A percentile compares a stretch with the other conserved stretches of the same genome.
These are phyloP conservation scores for Chloropsis cyanopogon DNA, from an alignment of 2,113 vertebrate genomes.

Conservation along the genomic window DNA sequence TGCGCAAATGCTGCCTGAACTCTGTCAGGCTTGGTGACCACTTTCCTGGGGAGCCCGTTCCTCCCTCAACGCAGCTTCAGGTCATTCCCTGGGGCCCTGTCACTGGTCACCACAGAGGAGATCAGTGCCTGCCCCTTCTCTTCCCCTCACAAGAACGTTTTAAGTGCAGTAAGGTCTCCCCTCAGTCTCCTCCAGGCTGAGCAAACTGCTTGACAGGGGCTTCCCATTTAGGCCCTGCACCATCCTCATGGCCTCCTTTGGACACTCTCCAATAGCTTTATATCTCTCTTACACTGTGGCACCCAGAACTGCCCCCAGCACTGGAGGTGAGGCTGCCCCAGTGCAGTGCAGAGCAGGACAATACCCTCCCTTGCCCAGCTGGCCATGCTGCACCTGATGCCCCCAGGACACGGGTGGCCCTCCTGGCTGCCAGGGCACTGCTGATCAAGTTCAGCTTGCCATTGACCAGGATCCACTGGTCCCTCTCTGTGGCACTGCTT, in stretches of 20 bases:
- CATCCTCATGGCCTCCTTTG: rapidly evolving
- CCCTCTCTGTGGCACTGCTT: neutral
- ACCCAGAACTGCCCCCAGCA: neutral
- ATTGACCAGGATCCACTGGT: rapidly evolving
- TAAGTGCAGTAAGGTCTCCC: neutral
- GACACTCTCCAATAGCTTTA: neutral
- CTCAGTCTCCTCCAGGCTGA: neutral
- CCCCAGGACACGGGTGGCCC: neutral
- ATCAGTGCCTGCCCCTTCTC: neutral
- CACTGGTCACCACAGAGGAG: neutral
- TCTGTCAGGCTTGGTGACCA: neutral
- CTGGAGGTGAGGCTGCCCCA: neutral
- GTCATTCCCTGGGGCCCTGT: rapidly evolving
- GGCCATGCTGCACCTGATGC: neutral
- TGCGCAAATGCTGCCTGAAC: neutral
- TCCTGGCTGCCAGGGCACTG: neutral
- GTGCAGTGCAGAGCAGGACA: neutral
- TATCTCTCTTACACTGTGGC: too few relatives aligned
- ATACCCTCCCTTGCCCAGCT: rapidly evolving
- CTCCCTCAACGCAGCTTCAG: rapidly evolving
- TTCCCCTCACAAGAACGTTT: neutral
- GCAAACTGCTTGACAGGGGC: rapidly evolving
- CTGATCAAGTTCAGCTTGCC: neutral
- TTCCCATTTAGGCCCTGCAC: neutral
- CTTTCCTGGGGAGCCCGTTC: neutral